phyloP scores from a whole-genome alignment of 2,797 vertebrate genomes.

The Antennarius maculatus region DNA sequence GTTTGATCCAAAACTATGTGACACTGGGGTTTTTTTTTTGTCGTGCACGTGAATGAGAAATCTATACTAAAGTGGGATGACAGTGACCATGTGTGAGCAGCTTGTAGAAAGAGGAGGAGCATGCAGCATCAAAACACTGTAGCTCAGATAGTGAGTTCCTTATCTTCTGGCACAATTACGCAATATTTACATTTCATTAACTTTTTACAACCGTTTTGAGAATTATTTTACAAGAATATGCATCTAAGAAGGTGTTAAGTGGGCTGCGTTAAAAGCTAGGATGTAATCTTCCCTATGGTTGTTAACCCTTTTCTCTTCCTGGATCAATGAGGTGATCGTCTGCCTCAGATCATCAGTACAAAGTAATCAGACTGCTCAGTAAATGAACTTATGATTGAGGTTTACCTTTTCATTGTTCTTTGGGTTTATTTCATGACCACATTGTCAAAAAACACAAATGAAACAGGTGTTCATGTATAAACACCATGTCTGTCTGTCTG shows the following conservation, averaged over 20 bases:
- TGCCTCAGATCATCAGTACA: slow-evolving; percentile 42
- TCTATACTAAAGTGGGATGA: slow-evolving; percentile 45
- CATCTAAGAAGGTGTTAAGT: slow-evolving; percentile 1
- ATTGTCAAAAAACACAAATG: too few species aligned
- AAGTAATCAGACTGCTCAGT: slow-evolving; percentile 16
- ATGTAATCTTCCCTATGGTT: slow-evolving; percentile 15
- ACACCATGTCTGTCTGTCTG: slow-evolving; percentile 5
- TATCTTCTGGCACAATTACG: slow-evolving; percentile 2
- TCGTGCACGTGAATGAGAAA: slow-evolving; percentile 23
- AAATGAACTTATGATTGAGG: slow-evolving; percentile 41
- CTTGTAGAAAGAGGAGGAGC: slow-evolving; percentile 33
- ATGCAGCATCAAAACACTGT: slow-evolving; percentile 33
- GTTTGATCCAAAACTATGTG: slow-evolving; percentile 5
- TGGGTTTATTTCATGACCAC: too few species aligned
- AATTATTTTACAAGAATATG: slow-evolving; percentile 15
- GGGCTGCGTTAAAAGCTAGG: neutral
- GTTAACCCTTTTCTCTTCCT: neutral
- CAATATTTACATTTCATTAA: slow-evolving; percentile 32
- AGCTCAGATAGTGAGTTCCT: slow-evolving; percentile 16
- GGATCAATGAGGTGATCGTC: slow-evolving; percentile 55
- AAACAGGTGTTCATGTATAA: neutral
- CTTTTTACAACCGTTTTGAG: slow-evolving; percentile 33
- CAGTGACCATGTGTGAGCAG: slow-evolving; percentile 53
- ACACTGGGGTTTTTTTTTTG: slow-evolving; percentile 6
- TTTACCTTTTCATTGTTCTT: slow-evolving; percentile 16